Evolutionary conservation across 2,113 vertebrate genomes (phyloP).

Genomic region (Setophaga kirtlandii): DNA sequence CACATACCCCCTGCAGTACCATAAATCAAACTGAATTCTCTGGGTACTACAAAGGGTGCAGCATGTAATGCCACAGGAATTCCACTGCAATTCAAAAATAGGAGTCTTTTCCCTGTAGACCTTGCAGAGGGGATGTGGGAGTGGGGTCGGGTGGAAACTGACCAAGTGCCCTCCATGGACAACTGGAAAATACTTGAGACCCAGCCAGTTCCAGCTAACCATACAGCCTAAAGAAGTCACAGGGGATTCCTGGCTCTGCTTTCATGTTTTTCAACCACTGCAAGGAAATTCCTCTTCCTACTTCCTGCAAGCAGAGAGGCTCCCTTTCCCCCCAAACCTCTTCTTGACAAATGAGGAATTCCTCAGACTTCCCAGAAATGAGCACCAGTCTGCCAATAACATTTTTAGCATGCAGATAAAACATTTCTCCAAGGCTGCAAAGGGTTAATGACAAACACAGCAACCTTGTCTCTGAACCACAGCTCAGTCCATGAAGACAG

Average conservation of each 20-base stretch:
- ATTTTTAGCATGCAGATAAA: neutral
- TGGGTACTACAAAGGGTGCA: conserved; percentile 20
- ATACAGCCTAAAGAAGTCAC: conserved; percentile 43
- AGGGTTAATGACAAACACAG: neutral
- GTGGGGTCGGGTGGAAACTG: conserved; percentile 22
- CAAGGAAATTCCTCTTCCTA: conserved; percentile 40
- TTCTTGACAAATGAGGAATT: neutral
- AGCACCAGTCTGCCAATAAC: neutral
- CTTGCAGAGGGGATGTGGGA: conserved; percentile 35
- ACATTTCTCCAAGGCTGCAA: neutral
- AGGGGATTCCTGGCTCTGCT: conserved; percentile 14
- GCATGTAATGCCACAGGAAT: conserved; percentile 44
- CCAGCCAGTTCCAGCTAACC: conserved; percentile 23
- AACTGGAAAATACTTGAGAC: conserved; percentile 43
- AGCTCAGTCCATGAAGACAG: neutral
- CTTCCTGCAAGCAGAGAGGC: neutral
- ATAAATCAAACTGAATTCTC: neutral
- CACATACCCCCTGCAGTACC: neutral
- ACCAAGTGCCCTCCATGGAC: conserved; percentile 45
- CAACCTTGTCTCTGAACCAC: neutral
- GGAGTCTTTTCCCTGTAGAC: conserved; percentile 47
- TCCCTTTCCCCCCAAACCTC: neutral
- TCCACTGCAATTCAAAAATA: conserved; percentile 64
- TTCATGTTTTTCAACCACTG: neutral
- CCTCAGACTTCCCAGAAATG: neutral